These are phyloP conservation scores for Calyptommatus sinebrachiatus DNA, from an alignment of 2,113 vertebrate species.

Conservation along the genomic window DNA sequence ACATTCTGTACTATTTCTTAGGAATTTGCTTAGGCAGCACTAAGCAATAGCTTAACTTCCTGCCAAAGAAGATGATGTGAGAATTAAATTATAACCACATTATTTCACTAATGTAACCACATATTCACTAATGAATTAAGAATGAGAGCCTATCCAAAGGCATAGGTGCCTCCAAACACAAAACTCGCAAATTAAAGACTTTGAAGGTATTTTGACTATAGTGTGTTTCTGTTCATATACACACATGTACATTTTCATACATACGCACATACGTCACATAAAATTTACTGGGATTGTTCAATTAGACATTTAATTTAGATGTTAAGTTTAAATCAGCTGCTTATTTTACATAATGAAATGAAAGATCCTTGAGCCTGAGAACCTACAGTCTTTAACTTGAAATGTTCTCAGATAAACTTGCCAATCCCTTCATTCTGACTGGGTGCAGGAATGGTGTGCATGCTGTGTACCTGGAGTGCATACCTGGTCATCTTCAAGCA, in stretches of 20 bases:
- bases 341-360: background rate
- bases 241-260: background rate
- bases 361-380: no score
- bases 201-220: background rate
- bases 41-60: constrained; percentile 15
- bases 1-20: background rate
- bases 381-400: no score
- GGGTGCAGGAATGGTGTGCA: no score
- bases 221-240: background rate
- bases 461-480: no score
- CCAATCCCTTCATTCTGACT: no score
- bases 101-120: constrained; percentile 24
- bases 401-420: no score
- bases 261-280: background rate
- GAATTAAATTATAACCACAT: constrained; percentile 17
- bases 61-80: background rate
- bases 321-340: no score
- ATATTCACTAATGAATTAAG: no score
- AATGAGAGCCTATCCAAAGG: background rate
- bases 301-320: no score
- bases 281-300: no score
- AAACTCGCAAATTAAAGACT: background rate
- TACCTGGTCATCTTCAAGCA: no score
- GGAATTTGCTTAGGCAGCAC: constrained; percentile 20
- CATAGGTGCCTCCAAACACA: background rate